phyloP scores from a whole-genome alignment of 2,797 vertebrate species.

The Triplophysa yarkandensis region DNA sequence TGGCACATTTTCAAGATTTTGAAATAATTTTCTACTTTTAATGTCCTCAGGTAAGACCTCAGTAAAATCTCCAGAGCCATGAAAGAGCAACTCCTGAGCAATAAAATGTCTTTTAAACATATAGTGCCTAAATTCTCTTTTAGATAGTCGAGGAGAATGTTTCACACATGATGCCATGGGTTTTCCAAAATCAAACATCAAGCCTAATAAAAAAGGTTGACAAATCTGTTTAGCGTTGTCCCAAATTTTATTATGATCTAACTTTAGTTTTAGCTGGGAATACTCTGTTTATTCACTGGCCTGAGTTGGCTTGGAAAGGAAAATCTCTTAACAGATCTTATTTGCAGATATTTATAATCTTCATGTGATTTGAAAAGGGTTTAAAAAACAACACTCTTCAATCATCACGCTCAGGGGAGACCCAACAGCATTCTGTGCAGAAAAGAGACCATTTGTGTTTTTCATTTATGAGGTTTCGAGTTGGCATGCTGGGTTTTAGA shows the following conservation, averaged over 20 bases:
- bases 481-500: constrained; percentile 39
- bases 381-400: constrained; percentile 27
- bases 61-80: not conserved
- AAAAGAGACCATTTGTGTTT: constrained; percentile 43
- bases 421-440: constrained; percentile 8
- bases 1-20: no score
- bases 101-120: not conserved
- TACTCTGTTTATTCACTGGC: constrained; percentile 21
- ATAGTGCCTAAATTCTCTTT: not conserved
- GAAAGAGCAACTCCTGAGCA: not conserved
- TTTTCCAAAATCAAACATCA: not conserved
- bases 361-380: constrained; percentile 21
- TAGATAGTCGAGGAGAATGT: not conserved
- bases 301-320: constrained; percentile 16
- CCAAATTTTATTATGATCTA: not conserved
- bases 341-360: constrained; percentile 13
- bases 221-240: not conserved
- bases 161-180: not conserved
- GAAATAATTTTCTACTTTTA: no score
- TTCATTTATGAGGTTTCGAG: constrained; percentile 45
- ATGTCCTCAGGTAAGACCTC: not conserved
- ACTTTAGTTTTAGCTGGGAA: constrained; percentile 24
- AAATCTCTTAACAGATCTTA: not conserved
- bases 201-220: not conserved
- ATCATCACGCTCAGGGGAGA: constrained; percentile 20